Percentiles rank a stretch among this genome's conserved stretches.
phyloP scores from a whole-genome alignment of 2,113 vertebrate genomes.

The Monopterus albus region DNA sequence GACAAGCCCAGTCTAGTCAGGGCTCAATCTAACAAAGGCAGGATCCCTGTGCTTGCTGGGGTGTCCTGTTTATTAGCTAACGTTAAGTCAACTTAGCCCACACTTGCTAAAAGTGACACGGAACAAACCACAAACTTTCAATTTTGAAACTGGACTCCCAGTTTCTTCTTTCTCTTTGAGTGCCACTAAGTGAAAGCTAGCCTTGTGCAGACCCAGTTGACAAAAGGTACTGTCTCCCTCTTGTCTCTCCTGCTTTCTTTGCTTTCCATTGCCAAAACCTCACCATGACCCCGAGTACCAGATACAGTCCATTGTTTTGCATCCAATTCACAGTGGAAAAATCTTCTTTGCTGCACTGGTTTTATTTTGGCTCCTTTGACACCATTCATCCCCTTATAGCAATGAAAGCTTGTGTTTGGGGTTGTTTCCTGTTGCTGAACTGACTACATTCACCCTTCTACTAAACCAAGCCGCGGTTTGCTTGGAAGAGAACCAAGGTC shows the following conservation, averaged over 20 bases:
- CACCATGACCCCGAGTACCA: background rate
- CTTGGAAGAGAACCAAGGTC: constrained; percentile 32
- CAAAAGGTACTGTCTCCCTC: background rate
- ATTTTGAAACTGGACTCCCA: too few species aligned
- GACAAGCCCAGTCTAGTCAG: too few species aligned
- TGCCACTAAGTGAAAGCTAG: too few species aligned
- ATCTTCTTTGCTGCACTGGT: background rate
- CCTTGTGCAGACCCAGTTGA: too few species aligned
- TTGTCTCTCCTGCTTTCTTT: background rate
- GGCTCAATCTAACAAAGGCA: too few species aligned
- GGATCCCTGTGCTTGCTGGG: too few species aligned
- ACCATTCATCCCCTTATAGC: constrained; percentile 15
- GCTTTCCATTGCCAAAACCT: background rate
- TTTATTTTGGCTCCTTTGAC: constrained; percentile 35
- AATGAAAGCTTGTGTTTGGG: constrained; percentile 43
- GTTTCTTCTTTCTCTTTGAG: too few species aligned
- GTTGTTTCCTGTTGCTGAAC: constrained; percentile 45
- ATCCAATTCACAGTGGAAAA: background rate
- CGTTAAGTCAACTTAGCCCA: too few species aligned
- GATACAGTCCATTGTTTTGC: background rate
- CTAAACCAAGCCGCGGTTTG: constrained; percentile 29
- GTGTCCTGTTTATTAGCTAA: too few species aligned
- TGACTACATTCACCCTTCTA: constrained; percentile 33
- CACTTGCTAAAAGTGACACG: too few species aligned
- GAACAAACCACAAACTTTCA: too few species aligned